phyloP scores from a whole-genome alignment of 1,140 invertebrate genomes.

The Bombus soroeensis region DNA sequence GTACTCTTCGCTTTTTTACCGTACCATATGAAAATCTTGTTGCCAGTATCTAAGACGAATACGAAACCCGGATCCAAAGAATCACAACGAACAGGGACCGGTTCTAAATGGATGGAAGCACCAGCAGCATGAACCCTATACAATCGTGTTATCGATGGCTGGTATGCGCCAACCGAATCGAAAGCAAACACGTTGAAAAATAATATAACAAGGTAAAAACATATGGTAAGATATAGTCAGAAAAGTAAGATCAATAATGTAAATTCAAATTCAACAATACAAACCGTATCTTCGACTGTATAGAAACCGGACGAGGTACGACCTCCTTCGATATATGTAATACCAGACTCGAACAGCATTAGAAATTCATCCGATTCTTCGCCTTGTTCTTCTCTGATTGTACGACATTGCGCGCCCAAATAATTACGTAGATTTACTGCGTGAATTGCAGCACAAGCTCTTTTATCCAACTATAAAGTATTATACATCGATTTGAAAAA shows the following conservation, averaged over 20 bases:
- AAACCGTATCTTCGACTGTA: constrained; percentile 96
- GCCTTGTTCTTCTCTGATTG: constrained; percentile 97
- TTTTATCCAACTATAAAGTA: constrained; percentile 92
- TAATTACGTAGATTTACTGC: constrained; percentile 98
- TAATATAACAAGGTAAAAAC: not conserved
- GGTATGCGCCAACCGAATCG: not conserved
- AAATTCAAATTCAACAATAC: constrained; percentile 36
- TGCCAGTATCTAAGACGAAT: constrained; percentile 95
- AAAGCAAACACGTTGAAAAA: not conserved
- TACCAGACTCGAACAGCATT: constrained; percentile 94
- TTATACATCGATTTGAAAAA: too few species aligned
- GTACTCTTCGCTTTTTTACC: constrained; percentile 97
- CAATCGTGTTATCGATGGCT: constrained; percentile 92
- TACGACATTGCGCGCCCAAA: constrained; percentile 97
- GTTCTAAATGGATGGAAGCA: constrained; percentile 95
- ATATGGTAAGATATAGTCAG: not conserved
- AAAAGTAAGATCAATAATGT: too few species aligned
- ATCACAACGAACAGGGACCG: constrained; percentile 87
- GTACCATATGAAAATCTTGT: constrained; percentile 95
- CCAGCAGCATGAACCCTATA: constrained; percentile 96
- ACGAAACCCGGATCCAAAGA: constrained; percentile 96
- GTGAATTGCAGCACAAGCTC: constrained; percentile 99
- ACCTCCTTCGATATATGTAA: constrained; percentile 98
- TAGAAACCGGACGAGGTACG: constrained; percentile 98
- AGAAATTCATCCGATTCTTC: constrained; percentile 99